phyloP scores from a whole-genome alignment of 2,888 invertebrate species.

The Scrobipalpa costella region DNA sequence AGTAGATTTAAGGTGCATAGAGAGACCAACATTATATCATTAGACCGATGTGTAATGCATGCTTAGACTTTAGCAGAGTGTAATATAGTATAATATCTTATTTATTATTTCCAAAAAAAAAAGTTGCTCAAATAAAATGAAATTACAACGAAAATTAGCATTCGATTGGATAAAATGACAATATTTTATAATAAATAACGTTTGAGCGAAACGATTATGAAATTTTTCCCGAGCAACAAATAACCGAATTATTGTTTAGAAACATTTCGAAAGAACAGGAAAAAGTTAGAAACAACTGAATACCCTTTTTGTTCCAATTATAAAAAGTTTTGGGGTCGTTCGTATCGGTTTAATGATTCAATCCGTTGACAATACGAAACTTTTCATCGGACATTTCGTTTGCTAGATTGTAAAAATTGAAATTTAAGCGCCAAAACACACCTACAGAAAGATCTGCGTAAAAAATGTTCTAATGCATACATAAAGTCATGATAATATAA shows the following conservation, averaged over 20 bases:
- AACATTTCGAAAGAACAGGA: constrained; percentile 1
- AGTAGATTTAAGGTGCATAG: constrained; percentile 49
- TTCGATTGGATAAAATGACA: background rate
- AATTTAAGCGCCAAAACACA: constrained; percentile 37
- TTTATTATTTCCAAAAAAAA: background rate
- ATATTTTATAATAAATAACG: background rate
- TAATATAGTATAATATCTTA: background rate
- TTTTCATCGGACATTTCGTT: constrained; percentile 32
- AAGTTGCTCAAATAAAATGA: background rate
- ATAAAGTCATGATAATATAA: no score
- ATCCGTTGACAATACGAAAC: constrained; percentile 26
- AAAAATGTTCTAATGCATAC: no score
- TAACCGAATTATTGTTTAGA: background rate
- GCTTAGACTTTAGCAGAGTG: background rate
- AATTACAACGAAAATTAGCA: constrained; percentile 15
- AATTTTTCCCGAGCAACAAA: background rate
- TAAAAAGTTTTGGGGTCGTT: constrained; percentile 26
- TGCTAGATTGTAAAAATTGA: constrained; percentile 53
- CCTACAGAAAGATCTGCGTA: no score
- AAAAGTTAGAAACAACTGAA: constrained; percentile 23
- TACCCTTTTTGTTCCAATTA: constrained; percentile 25
- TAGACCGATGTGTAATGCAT: constrained; percentile 32
- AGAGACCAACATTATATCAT: constrained; percentile 56
- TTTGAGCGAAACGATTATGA: background rate
- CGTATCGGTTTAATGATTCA: constrained; percentile 29